Conservation (phyloP, 64 coral and sea anemone genomes). For the Montipora capricornis region DNA sequence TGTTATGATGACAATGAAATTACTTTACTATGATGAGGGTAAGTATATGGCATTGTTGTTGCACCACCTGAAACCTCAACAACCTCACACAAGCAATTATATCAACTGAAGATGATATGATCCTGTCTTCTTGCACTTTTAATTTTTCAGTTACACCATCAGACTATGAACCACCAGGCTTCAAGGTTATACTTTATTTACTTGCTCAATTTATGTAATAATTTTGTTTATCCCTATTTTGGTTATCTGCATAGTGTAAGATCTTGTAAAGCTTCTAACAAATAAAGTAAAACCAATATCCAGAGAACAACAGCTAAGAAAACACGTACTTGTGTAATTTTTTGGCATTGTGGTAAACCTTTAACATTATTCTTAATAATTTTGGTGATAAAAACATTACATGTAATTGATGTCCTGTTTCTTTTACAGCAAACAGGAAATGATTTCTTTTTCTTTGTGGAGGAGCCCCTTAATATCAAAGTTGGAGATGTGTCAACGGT, state of each 20-base stretch:
- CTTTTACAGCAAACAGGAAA: conserved; percentile 66
- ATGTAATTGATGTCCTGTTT: neutral
- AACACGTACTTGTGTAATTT: too few relatives aligned
- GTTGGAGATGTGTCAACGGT: conserved; percentile 99
- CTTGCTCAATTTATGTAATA: neutral
- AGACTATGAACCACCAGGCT: conserved; percentile 95
- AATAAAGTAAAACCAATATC: too few relatives aligned
- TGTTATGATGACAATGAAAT: conserved; percentile 99
- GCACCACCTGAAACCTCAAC: neutral
- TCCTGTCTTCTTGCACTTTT: neutral
- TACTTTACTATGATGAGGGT: conserved; percentile 97
- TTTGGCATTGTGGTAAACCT: too few relatives aligned
- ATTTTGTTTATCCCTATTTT: neutral
- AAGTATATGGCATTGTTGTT: neutral
- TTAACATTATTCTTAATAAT: too few relatives aligned
- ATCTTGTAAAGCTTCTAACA: too few relatives aligned
- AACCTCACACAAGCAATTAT: neutral
- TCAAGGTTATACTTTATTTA: conserved; percentile 68
- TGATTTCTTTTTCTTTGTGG: conserved; percentile 75
- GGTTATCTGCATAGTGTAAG: too few relatives aligned
- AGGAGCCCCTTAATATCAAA: conserved; percentile 92
- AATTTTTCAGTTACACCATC: conserved; percentile 82
- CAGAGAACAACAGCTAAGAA: too few relatives aligned
- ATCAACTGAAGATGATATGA: neutral
- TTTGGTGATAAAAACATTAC: neutral